These are phyloP conservation scores for Polydrusus cervinus DNA, from an alignment of 2,888 invertebrate genomes.

Conservation along the genomic window DNA sequence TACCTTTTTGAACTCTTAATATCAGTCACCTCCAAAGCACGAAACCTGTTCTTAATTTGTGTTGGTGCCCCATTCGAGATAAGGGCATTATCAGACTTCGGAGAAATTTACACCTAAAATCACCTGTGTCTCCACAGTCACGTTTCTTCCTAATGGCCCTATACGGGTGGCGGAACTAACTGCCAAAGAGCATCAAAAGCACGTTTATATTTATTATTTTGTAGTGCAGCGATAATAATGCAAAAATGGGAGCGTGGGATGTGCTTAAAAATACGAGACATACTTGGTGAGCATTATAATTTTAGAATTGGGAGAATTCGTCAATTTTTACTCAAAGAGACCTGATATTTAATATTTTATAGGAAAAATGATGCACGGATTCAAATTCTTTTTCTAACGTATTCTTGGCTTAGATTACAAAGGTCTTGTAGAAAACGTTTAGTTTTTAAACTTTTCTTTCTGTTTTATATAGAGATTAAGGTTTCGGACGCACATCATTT, in stretches of 20 bases:
- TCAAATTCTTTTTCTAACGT: no score
- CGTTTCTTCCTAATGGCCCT: constrained; percentile 31
- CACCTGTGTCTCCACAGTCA: constrained; percentile 24
- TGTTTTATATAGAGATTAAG: no score
- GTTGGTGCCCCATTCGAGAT: constrained; percentile 18
- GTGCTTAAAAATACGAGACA: not conserved
- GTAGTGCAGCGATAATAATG: constrained; percentile 7
- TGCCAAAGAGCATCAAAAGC: constrained; percentile 26
- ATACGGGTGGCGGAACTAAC: constrained; percentile 28
- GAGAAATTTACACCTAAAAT: constrained; percentile 42
- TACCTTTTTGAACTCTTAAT: not conserved
- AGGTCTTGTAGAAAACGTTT: no score
- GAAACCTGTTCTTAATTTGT: constrained; percentile 15
- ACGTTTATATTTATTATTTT: constrained; percentile 30
- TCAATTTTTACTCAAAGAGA: no score
- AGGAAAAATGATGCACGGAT: no score
- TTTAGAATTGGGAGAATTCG: no score
- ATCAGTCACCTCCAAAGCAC: not conserved
- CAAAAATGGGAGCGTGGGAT: not conserved
- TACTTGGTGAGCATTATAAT: not conserved
- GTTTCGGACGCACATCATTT: no score
- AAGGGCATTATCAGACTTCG: constrained; percentile 34
- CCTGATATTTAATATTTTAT: no score
- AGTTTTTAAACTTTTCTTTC: no score
- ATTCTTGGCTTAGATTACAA: no score